Percentiles rank a stretch among this genome's conserved stretches.
These are phyloP conservation scores for Adelges cooleyi DNA, from an alignment of 1,140 invertebrate genomes.

Conservation along the genomic window DNA sequence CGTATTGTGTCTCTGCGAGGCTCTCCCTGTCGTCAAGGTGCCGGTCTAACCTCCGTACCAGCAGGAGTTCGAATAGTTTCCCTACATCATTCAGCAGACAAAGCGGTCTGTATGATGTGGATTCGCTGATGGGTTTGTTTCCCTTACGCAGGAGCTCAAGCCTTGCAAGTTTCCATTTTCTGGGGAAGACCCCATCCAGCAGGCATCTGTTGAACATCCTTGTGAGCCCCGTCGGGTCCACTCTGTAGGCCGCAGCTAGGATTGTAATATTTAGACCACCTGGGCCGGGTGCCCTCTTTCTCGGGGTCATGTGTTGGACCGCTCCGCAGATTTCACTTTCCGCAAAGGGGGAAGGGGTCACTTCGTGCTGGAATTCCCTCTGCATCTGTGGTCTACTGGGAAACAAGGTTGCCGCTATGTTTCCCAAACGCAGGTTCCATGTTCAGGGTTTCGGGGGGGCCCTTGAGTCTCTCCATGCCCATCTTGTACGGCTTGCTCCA, in stretches of 20 bases:
- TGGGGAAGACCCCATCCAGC: neutral
- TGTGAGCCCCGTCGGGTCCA: neutral
- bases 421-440: neutral
- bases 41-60: neutral
- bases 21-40: neutral
- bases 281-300: neutral
- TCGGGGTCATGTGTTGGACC: neutral
- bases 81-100: neutral
- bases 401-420: neutral
- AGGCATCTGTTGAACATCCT: neutral
- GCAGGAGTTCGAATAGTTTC: neutral
- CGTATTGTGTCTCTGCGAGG: neutral
- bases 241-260: neutral
- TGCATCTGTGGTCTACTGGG: neutral
- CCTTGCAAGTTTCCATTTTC: neutral
- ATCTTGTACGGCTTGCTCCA: neutral
- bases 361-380: neutral
- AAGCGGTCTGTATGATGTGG: neutral
- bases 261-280: neutral
- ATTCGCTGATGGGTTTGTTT: neutral
- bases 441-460: neutral
- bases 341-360: neutral
- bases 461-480: neutral
- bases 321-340: neutral
- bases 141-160: neutral